phyloP scores from a whole-genome alignment of 2,797 vertebrate species.

The Mallotus villosus region DNA sequence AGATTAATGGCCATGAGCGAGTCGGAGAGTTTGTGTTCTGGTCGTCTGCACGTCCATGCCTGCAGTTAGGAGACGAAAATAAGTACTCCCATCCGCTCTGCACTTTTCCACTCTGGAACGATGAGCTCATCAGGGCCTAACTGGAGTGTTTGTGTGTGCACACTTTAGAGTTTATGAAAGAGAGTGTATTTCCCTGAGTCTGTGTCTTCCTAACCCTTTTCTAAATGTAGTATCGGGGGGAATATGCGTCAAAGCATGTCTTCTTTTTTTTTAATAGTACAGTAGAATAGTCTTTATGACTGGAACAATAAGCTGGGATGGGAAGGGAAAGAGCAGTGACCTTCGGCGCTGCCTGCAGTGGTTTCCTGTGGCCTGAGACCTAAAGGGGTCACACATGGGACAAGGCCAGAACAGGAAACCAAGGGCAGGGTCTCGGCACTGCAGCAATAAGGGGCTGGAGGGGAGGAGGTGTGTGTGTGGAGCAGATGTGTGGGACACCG shows the following conservation, averaged over 20 bases:
- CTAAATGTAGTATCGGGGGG: background rate
- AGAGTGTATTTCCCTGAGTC: constrained; percentile 16
- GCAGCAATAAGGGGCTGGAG: constrained; percentile 30
- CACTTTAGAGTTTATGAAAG: background rate
- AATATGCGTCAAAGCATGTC: background rate
- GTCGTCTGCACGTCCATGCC: constrained; percentile 64
- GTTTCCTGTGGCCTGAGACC: constrained; percentile 71
- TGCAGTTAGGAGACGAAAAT: constrained; percentile 56
- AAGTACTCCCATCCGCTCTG: constrained; percentile 63
- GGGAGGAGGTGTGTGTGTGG: constrained; percentile 28
- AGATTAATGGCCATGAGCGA: constrained; percentile 53
- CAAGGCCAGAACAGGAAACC: constrained; percentile 63
- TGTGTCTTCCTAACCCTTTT: background rate
- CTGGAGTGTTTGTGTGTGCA: background rate
- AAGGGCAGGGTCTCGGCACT: constrained; percentile 58
- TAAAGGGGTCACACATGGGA: constrained; percentile 66
- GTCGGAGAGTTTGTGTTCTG: constrained; percentile 31
- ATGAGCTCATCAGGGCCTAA: constrained; percentile 57
- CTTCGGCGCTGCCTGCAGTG: constrained; percentile 58
- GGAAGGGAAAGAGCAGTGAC: constrained; percentile 64
- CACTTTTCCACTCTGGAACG: constrained; percentile 68
- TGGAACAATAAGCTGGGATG: constrained; percentile 6
- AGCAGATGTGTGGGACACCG: too few relatives aligned
- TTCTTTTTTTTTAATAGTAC: background rate
- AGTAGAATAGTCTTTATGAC: background rate